Conservation (phyloP, 2,113 vertebrate genomes). For the Toxotes jaculatrix region DNA sequence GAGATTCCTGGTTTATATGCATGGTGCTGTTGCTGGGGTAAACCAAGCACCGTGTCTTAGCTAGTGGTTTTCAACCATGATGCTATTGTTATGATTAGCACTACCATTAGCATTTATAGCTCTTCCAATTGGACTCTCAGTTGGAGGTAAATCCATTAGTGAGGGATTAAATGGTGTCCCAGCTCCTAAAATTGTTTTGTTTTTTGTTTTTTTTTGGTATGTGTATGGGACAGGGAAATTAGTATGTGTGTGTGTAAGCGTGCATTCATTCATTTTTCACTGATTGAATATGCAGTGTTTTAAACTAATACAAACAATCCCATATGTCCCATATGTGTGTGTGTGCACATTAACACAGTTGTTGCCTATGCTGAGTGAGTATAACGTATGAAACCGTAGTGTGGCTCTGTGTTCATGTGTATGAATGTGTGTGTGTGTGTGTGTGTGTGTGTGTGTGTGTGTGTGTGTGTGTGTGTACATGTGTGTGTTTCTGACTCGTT, state of each 20-base stretch:
- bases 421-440: background rate
- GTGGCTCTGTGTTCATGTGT: background rate
- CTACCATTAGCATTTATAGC: constrained; percentile 71
- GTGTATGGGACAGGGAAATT: background rate
- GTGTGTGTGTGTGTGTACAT: background rate
- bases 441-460: constrained; percentile 10
- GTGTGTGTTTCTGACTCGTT: constrained; percentile 13
- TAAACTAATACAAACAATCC: constrained; percentile 24
- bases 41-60: constrained; percentile 47
- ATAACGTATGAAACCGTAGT: constrained; percentile 3
- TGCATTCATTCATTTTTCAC: constrained; percentile 7
- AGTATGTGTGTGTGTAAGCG: background rate
- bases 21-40: constrained; percentile 7
- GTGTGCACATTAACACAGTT: constrained; percentile 12
- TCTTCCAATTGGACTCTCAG: constrained; percentile 76
- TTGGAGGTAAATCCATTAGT: constrained; percentile 70
- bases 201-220: background rate
- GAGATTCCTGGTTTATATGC: constrained; percentile 56
- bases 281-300: constrained; percentile 33
- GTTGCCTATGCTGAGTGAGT: constrained; percentile 25
- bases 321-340: constrained; percentile 14
- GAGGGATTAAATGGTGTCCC: constrained; percentile 55
- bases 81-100: constrained; percentile 67
- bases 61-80: constrained; percentile 48
- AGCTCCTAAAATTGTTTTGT: constrained; percentile 31